Conservation (phyloP, 2,113 vertebrate genomes). For the Andinoacara biseriatus region DNA sequence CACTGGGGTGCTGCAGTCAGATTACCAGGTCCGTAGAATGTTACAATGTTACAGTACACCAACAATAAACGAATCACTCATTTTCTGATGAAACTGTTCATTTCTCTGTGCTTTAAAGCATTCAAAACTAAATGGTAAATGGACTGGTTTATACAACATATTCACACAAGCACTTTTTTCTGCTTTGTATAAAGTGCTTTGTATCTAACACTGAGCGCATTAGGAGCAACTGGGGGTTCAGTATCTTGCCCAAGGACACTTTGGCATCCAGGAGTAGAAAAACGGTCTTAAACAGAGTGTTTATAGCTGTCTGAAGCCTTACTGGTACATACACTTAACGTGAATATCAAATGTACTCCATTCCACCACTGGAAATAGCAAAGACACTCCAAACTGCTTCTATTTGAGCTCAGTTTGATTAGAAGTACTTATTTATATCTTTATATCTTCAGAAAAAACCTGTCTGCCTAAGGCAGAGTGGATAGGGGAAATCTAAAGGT, state of each 20-base stretch:
- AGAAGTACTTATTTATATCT: neutral
- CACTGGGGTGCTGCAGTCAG: constrained; percentile 89
- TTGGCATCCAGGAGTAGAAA: neutral
- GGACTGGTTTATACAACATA: too few relatives aligned
- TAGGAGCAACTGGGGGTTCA: too few relatives aligned
- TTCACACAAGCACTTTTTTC: too few relatives aligned
- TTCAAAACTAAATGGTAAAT: neutral
- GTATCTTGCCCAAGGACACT: too few relatives aligned
- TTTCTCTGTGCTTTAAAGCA: neutral
- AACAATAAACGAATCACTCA: neutral
- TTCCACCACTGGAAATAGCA: neutral
- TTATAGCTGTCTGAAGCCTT: neutral
- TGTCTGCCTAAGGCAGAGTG: neutral
- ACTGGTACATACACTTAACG: neutral
- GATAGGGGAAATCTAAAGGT: neutral
- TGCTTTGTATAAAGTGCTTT: too few relatives aligned
- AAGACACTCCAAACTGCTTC: neutral
- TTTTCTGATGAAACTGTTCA: neutral
- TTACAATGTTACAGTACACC: neutral
- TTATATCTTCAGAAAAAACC: neutral
- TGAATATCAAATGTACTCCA: neutral
- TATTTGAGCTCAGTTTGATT: neutral
- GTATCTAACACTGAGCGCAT: too few relatives aligned
- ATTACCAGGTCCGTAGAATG: constrained; percentile 89
- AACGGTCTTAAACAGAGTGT: neutral